Evolutionary conservation across 1,140 invertebrate genomes (phyloP), one percentile per base, ranked within the genome.

Genomic region (Drosophila oshimai): DNA sequence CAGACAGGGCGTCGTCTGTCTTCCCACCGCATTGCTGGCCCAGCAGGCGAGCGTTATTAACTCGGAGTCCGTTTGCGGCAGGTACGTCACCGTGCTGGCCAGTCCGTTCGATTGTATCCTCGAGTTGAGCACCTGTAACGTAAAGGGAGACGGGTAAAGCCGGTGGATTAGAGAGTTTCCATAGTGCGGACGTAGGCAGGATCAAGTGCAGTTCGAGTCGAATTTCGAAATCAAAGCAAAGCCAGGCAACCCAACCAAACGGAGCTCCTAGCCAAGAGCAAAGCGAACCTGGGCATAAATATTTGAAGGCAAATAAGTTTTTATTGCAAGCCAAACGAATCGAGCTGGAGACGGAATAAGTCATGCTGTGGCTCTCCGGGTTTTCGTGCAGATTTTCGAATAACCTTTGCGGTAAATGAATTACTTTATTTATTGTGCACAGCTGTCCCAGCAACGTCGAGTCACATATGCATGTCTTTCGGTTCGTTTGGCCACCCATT

Each of bases 11-110:
- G 92, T 93, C 60, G 93, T 93, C 91, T 97, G 96, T 77, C 94
- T 93, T 39, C 97, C 97, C 6, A 97, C 94, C 65, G 93, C 93
- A 91, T 97, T 97, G 76, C 93, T 94, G 1, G 96, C 96, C 96
- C 96, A 97, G 84, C 97, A 98, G 7, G 95, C 94, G 0, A 98
- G 91, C 49, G 95, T 96, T 47, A 96, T 96, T 67, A 96, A 94
- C 89, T 97, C 96, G 13, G 93, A 93, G 47, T 94, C 93, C 39
- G 89, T 90, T 47, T 91, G 92, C 22, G 93, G 93, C 47, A 92
- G 93, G 90, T 94, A 96, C 89, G 93, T 94, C 65, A 94, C 92
- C 57, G 94, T 93, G 75, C 95, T 96, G 45, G 93, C 92, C 15
- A 94, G 92, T n/a, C 94, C 95, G 74, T 93, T 93, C 81, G 92